Base-by-base conservation (phyloP, 2,888 invertebrate species). In the Pheosia tremula region DNA sequence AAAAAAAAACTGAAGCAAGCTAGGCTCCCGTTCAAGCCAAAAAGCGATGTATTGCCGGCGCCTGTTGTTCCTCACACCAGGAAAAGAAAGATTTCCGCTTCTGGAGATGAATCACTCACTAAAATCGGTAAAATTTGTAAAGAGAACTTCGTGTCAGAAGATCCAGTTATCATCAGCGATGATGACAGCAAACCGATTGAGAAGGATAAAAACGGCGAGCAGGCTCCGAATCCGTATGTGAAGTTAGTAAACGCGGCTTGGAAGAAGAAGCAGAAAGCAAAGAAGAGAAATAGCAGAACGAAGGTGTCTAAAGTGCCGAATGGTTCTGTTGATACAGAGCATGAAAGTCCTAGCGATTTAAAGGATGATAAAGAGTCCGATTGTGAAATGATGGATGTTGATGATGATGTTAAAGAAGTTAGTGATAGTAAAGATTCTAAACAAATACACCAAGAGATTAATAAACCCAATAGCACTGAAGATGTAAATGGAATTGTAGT, bases 1-100 rank as follows among this genome's bases (percentile, higher is more conserved):
- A 92, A 91, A 80, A 95, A 95, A 80, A 95, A 95, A 77, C 82
- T 95, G 60, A 94, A 94, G 69, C 95, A 95, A 83, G 95, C 95
- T 68, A 92, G 95, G 71, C 88, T 95, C 68, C 95, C 95, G 68
- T 95, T 95, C 78, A 95, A 94, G 86, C 77, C 94, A 67, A 82
- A 95, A 59, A 89, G 93, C 65, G 92, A 92, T 78, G 84, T 79
- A 57, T 86, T 93, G 49, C 86, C 92, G 38, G 82, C 82, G 60
- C 77, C 87, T 54, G 81, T 79, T 57, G 72, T 78, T 67, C 78
- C 88, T 58, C 84, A 75, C 50, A 78, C 89, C 24, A 87, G 94
- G 62, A 94, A 94, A 67, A 86, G 94, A 59, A 94, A 94, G 74
- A 80, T 94, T 49, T 92, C 93, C 8, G 82, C 84, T 3, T 77